Evolutionary conservation across 1,140 invertebrate species (phyloP).

Genomic region (Xylocopa sonorina): DNA sequence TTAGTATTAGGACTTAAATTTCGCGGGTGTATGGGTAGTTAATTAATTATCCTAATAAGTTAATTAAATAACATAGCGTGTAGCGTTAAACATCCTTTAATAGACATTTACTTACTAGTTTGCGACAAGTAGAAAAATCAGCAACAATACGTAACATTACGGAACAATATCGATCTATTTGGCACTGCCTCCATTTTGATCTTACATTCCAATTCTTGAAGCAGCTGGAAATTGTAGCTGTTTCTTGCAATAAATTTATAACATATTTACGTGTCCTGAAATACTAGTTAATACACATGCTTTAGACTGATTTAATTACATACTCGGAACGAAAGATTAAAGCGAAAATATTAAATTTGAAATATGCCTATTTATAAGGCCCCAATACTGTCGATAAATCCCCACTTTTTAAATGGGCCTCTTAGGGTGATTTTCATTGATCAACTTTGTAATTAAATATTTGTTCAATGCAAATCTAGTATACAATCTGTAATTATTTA

Average conservation of each 20-base stretch:
- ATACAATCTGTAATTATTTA: neutral
- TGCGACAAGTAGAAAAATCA: slow-evolving; percentile 65
- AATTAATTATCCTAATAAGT: neutral
- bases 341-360: slow-evolving; percentile 45
- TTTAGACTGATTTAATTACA: neutral
- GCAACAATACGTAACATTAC: slow-evolving; percentile 66
- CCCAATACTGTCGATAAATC: slow-evolving; percentile 40
- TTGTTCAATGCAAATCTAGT: neutral
- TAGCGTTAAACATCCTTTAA: neutral
- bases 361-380: slow-evolving; percentile 47
- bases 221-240: slow-evolving; percentile 64
- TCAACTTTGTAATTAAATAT: neutral
- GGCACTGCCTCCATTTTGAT: slow-evolving; percentile 74
- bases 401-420: slow-evolving; percentile 33
- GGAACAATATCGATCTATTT: slow-evolving; percentile 68
- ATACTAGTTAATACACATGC: slow-evolving; percentile 1
- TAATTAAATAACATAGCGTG: neutral
- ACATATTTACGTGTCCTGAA: neutral
- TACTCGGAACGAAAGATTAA: neutral
- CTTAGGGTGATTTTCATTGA: slow-evolving; percentile 19
- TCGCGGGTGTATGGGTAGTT: slow-evolving; percentile 22
- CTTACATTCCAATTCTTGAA: slow-evolving; percentile 70
- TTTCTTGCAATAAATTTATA: slow-evolving; percentile 7
- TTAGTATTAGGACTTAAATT: slow-evolving; percentile 29
- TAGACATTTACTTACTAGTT: slow-evolving; percentile 62